Percentiles rank a stretch among this genome's conserved stretches.
phyloP scores from a whole-genome alignment of 2,888 invertebrate genomes.

The Leptinotarsa rubiginosa region DNA sequence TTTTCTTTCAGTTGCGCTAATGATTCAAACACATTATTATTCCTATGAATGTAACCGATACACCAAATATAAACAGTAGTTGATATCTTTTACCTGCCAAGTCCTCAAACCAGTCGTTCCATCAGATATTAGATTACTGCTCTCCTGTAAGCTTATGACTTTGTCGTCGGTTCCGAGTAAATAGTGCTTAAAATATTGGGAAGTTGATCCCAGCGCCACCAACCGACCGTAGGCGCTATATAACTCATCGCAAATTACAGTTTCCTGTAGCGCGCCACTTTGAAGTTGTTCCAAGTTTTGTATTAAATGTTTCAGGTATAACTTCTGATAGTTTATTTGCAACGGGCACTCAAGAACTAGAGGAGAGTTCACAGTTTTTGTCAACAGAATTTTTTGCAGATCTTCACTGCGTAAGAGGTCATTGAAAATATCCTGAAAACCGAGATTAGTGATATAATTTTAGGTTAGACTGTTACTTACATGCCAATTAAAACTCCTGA shows the following conservation, averaged over 20 bases:
- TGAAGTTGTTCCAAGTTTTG: constrained; percentile 63
- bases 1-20: neutral
- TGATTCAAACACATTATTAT: constrained; percentile 10
- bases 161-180: constrained; percentile 62
- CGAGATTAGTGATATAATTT: neutral
- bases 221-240: constrained; percentile 72
- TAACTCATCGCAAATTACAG: constrained; percentile 76
- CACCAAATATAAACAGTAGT: neutral
- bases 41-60: neutral
- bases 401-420: constrained; percentile 53
- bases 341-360: constrained; percentile 73
- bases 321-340: constrained; percentile 72
- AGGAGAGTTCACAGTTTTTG: constrained; percentile 70
- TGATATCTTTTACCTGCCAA: constrained; percentile 74
- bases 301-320: constrained; percentile 76
- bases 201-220: constrained; percentile 66
- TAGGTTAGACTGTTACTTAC: constrained; percentile 22
- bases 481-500: constrained; percentile 16
- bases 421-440: constrained; percentile 15
- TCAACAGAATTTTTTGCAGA: constrained; percentile 72
- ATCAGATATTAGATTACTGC: constrained; percentile 77
- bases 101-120: constrained; percentile 85
- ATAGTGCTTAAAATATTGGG: constrained; percentile 74
- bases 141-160: constrained; percentile 75
- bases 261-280: constrained; percentile 45